Conservation (phyloP, 2,113 vertebrate genomes). For the Pimephales promelas region DNA sequence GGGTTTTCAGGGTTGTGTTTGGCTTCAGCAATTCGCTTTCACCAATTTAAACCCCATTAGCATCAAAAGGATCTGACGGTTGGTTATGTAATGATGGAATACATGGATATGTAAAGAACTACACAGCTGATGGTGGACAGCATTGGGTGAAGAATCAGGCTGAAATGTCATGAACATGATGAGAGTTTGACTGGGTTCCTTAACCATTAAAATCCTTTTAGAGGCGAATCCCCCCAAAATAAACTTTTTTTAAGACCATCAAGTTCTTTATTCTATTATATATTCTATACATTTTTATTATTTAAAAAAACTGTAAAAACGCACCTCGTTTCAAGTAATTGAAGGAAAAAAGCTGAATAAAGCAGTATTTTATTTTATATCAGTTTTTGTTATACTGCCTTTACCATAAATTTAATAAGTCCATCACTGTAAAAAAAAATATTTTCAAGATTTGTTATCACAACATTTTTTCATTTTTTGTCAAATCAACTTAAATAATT, state of each 20-base stretch:
- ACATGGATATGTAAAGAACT: neutral
- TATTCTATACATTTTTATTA: neutral
- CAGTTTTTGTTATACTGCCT: neutral
- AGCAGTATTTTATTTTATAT: neutral
- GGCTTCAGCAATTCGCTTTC: neutral
- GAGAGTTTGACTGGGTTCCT: neutral
- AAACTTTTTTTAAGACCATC: neutral
- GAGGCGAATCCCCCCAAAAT: neutral
- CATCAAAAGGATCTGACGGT: neutral
- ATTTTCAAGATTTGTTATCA: too few species aligned
- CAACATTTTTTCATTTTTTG: too few species aligned
- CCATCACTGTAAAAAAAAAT: too few species aligned
- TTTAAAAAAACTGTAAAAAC: neutral
- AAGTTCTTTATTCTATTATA: neutral
- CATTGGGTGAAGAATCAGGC: neutral
- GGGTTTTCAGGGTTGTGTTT: neutral
- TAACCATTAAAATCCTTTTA: neutral
- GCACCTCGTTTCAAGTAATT: neutral
- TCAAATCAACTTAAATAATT: too few species aligned
- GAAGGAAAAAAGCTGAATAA: neutral
- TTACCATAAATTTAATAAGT: neutral
- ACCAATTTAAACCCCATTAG: neutral
- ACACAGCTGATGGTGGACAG: neutral
- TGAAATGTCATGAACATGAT: neutral
- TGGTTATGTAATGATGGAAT: neutral